A percentile compares a stretch with the other conserved stretches of the same genome.
Evolutionary conservation across 2,888 invertebrate genomes (phyloP).

Genomic region (Leucozona laternaria): DNA sequence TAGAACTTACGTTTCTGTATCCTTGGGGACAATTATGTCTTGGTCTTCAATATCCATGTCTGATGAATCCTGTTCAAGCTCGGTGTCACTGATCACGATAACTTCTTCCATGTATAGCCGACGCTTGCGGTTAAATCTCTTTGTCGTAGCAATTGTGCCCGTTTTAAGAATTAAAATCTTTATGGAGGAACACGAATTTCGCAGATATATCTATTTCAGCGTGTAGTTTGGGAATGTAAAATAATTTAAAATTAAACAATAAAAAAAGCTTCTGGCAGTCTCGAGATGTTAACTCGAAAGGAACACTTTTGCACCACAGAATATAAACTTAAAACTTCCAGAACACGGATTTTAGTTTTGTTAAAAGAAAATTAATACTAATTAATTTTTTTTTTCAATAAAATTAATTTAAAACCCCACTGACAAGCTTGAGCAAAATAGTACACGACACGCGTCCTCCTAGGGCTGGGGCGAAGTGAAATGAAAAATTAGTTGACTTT

Average conservation of each 20-base stretch:
- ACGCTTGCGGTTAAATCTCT: constrained; percentile 62
- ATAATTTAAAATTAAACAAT: not conserved
- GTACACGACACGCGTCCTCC: constrained; percentile 70
- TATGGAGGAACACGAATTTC: constrained; percentile 47
- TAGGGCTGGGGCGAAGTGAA: constrained; percentile 69
- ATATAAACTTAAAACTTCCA: not conserved
- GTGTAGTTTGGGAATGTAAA: not conserved
- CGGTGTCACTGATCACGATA: constrained; percentile 78
- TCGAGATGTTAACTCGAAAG: not conserved
- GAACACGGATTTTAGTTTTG: constrained; percentile 6
- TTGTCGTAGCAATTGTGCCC: constrained; percentile 60
- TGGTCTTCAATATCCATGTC: constrained; percentile 78
- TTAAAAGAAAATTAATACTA: constrained; percentile 11
- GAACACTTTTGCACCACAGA: constrained; percentile 23
- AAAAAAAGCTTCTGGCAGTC: not conserved
- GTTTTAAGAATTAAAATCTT: not conserved
- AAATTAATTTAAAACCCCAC: constrained; percentile 61
- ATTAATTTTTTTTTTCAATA: constrained; percentile 20
- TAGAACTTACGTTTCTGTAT: constrained; percentile 78
- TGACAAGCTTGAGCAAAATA: constrained; percentile 56
- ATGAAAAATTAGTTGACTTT: constrained; percentile 40
- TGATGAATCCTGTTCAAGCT: constrained; percentile 77
- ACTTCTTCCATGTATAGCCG: constrained; percentile 78
- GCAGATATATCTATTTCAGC: not conserved
- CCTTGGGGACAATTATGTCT: constrained; percentile 78